Conservation (phyloP, 2,113 vertebrate genomes). For the Maccullochella peelii region DNA sequence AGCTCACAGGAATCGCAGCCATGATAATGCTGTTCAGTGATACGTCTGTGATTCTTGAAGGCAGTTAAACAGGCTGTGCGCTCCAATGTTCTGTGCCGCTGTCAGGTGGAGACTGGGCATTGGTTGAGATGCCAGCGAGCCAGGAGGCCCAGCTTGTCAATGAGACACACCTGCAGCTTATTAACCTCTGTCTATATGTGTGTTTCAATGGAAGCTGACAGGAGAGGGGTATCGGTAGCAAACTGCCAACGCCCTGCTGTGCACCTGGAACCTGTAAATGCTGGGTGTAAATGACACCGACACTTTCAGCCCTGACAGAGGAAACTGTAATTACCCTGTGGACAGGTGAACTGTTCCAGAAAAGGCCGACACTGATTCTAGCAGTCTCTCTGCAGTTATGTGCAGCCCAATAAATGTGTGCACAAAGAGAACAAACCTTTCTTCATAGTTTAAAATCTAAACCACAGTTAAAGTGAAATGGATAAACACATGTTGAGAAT, state of each 20-base stretch:
- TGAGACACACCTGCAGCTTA: constrained; percentile 49
- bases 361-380: not conserved
- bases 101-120: not conserved
- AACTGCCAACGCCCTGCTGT: constrained; percentile 24
- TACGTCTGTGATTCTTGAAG: constrained; percentile 1
- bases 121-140: constrained; percentile 14
- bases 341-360: constrained; percentile 10
- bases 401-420: not conserved
- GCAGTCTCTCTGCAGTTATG: not conserved
- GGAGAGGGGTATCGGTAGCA: constrained; percentile 11
- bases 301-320: not conserved
- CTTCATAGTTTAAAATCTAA: not conserved
- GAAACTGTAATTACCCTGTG: constrained; percentile 6
- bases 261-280: constrained; percentile 35
- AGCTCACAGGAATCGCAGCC: constrained; percentile 19
- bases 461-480: not conserved
- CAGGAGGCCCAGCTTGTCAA: constrained; percentile 40
- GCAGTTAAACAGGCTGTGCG: constrained; percentile 13
- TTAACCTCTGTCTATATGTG: constrained; percentile 44
- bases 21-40: not conserved
- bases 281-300: constrained; percentile 25
- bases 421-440: not conserved
- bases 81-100: not conserved
- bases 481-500: not conserved
- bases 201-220: constrained; percentile 37